Evolutionary conservation across 2,113 vertebrate genomes (phyloP).

Genomic region (Bolborhynchus lineola): DNA sequence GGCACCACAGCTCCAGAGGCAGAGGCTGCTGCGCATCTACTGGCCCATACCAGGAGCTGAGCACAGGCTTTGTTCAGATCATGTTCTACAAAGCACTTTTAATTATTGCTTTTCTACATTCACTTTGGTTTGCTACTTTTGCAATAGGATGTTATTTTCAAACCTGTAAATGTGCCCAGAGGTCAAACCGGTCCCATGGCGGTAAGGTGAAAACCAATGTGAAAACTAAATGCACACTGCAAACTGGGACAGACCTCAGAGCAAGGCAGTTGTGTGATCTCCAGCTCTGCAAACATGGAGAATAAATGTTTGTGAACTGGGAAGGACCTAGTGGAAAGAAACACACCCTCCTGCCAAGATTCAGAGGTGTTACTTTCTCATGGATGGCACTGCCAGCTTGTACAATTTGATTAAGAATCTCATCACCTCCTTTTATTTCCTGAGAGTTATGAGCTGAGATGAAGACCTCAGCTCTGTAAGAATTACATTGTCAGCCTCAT

Average conservation of each 20-base stretch:
- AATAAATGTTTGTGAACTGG: conserved; percentile 39
- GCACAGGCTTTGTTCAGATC: not conserved
- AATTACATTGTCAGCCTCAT: not conserved
- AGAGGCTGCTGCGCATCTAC: not conserved
- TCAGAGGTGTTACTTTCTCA: conserved; percentile 14
- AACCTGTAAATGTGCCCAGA: not conserved
- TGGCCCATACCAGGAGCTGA: not conserved
- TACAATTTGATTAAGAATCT: not conserved
- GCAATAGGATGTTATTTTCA: not conserved
- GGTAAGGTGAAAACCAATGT: not conserved
- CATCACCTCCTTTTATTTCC: not conserved
- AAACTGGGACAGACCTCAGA: not conserved
- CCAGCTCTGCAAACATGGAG: conserved; percentile 5
- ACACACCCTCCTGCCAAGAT: conserved; percentile 26
- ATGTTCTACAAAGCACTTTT: not conserved
- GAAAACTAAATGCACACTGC: not conserved
- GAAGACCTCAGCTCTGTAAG: not conserved
- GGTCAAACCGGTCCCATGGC: not conserved
- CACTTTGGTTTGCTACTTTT: not conserved
- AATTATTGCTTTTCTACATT: not conserved
- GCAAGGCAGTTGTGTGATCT: not conserved
- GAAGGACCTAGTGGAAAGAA: conserved; percentile 31
- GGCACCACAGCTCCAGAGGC: not conserved
- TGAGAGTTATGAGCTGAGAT: not conserved
- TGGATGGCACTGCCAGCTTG: conserved; percentile 21